A percentile compares a stretch with the other conserved stretches of the same genome.
phyloP scores from a whole-genome alignment of 1,140 invertebrate genomes.

The Hetaerina americana region DNA sequence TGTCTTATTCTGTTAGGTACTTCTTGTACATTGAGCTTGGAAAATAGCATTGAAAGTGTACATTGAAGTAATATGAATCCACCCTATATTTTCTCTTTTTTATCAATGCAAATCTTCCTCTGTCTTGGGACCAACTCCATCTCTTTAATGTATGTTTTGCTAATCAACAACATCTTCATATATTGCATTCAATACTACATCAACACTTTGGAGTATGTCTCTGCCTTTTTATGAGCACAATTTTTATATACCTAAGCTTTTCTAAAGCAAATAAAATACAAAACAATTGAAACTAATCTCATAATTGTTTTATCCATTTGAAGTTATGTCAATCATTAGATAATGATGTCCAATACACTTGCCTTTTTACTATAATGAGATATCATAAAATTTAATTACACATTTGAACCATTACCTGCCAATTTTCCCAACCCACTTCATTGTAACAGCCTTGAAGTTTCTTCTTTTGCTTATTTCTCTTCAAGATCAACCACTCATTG shows the following conservation, averaged over 20 bases:
- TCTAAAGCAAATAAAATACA: background rate
- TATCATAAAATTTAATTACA: no score
- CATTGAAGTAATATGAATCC: background rate
- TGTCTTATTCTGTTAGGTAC: background rate
- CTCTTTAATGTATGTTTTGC: background rate
- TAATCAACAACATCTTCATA: background rate
- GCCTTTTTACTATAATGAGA: background rate
- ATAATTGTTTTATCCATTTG: background rate
- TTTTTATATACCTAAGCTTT: background rate
- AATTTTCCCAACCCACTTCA: background rate
- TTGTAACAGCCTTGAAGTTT: background rate
- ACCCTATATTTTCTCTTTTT: conserved; percentile 1
- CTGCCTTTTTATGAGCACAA: background rate
- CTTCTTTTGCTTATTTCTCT: background rate
- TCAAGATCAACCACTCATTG: background rate
- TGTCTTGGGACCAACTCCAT: background rate
- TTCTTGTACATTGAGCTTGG: background rate
- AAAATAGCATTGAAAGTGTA: background rate
- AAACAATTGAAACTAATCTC: background rate
- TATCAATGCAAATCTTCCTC: background rate
- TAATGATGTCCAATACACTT: background rate
- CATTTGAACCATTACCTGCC: background rate
- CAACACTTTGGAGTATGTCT: background rate
- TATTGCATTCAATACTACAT: background rate
- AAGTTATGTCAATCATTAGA: background rate